Evolutionary conservation across 2,888 invertebrate species (phyloP).

Genomic region (Cotesia congregata): DNA sequence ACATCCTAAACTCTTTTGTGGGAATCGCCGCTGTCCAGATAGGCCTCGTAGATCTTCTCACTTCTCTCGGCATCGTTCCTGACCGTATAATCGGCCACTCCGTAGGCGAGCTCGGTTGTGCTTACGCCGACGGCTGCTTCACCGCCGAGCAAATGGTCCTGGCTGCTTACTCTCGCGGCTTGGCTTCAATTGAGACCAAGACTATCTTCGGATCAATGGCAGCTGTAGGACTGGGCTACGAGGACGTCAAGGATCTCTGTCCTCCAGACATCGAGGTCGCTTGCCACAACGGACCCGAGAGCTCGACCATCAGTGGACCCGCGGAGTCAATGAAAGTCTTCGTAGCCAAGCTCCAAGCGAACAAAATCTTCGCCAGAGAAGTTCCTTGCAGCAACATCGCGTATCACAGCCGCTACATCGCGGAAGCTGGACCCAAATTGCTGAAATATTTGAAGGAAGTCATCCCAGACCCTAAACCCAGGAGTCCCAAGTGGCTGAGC

Average conservation of each 20-base stretch:
- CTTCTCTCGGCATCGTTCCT: conserved; percentile 75
- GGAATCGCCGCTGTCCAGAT: conserved; percentile 81
- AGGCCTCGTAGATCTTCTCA: conserved; percentile 77
- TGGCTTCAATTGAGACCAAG: conserved; percentile 59
- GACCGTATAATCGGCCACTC: conserved; percentile 90
- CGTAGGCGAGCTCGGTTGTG: conserved; percentile 94
- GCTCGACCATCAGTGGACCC: conserved; percentile 92
- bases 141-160: conserved; percentile 69
- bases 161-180: conserved; percentile 60
- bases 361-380: conserved; percentile 85
- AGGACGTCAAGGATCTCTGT: conserved; percentile 75
- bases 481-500: conserved; percentile 87
- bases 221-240: conserved; percentile 81
- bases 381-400: conserved; percentile 91
- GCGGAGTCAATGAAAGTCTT: conserved; percentile 78
- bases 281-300: conserved; percentile 89
- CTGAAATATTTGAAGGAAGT: conserved; percentile 76
- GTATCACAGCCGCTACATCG: conserved; percentile 89
- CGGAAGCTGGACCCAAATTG: conserved; percentile 79
- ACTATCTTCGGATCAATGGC: conserved; percentile 87
- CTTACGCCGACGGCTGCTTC: conserved; percentile 91
- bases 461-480: conserved; percentile 77
- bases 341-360: conserved; percentile 76
- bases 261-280: conserved; percentile 87
- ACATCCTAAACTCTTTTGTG: conserved; percentile 80